Evolutionary conservation across 2,888 invertebrate species (phyloP).

Genomic region (Agrochola lota): DNA sequence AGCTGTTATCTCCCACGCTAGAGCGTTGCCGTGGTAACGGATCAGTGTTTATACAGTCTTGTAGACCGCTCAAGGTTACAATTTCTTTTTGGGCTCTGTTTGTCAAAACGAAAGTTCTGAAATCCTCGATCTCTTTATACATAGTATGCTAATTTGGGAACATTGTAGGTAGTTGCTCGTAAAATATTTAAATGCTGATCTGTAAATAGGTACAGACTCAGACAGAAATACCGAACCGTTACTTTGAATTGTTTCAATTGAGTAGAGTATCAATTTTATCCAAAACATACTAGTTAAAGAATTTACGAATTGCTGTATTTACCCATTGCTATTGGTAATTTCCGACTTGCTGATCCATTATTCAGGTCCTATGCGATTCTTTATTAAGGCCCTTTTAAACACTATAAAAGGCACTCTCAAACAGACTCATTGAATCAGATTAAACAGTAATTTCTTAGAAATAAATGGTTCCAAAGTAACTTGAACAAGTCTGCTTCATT

Average conservation of each 20-base stretch:
- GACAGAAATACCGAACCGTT: not conserved
- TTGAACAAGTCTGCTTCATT: constrained; percentile 9
- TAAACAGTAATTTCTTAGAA: constrained; percentile 31
- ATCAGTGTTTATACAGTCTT: constrained; percentile 7
- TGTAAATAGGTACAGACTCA: not conserved
- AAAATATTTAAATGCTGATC: not conserved
- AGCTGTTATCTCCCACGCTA: constrained; percentile 42
- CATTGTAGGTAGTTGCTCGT: not conserved
- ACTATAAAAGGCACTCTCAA: constrained; percentile 10
- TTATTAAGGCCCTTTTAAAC: not conserved
- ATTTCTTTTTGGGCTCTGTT: not conserved
- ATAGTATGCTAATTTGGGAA: not conserved
- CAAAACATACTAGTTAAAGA: too few relatives aligned
- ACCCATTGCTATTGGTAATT: not conserved
- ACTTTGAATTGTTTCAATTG: not conserved
- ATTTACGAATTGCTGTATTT: not conserved
- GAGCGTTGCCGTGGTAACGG: constrained; percentile 52
- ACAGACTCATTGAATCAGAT: constrained; percentile 35
- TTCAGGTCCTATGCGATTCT: too few relatives aligned
- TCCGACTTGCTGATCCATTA: not conserved
- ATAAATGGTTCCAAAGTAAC: constrained; percentile 15
- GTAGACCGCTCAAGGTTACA: not conserved
- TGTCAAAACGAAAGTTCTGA: too few relatives aligned
- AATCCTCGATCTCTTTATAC: too few relatives aligned
- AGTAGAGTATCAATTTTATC: not conserved